These are phyloP conservation scores for Heliornis fulica DNA, from an alignment of 2,113 vertebrate species.

Conservation along the genomic window DNA sequence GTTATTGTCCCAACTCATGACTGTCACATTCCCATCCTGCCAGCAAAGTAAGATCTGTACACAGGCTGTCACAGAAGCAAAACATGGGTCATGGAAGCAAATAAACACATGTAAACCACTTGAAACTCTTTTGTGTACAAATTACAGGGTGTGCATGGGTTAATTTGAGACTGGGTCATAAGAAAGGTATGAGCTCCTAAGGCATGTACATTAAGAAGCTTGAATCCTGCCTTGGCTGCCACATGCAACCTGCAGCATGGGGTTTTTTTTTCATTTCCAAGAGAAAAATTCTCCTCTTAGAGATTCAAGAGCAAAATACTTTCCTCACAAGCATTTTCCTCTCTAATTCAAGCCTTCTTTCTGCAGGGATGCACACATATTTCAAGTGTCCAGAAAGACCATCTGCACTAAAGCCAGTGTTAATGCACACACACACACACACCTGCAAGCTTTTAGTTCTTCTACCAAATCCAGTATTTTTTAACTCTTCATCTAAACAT, in stretches of 20 bases:
- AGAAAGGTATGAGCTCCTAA: neutral
- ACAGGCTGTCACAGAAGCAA: neutral
- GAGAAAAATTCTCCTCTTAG: neutral
- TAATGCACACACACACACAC: neutral
- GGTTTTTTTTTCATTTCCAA: neutral
- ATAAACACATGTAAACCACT: fast-evolving
- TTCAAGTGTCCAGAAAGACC: neutral
- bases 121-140: neutral
- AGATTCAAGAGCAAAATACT: neutral
- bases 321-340: neutral
- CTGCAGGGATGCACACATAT: neutral
- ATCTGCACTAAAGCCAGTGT: neutral
- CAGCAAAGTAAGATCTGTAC: neutral
- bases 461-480: neutral
- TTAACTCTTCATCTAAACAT: neutral
- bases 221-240: neutral
- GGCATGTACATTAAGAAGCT: neutral
- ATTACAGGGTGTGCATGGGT: neutral
- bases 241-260: neutral
- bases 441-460: neutral
- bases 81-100: neutral
- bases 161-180: neutral
- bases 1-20: neutral
- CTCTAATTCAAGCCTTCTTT: neutral
- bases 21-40: neutral